Evolutionary conservation across 2,113 vertebrate species (phyloP).

Genomic region (Onychorhynchus coronatus): DNA sequence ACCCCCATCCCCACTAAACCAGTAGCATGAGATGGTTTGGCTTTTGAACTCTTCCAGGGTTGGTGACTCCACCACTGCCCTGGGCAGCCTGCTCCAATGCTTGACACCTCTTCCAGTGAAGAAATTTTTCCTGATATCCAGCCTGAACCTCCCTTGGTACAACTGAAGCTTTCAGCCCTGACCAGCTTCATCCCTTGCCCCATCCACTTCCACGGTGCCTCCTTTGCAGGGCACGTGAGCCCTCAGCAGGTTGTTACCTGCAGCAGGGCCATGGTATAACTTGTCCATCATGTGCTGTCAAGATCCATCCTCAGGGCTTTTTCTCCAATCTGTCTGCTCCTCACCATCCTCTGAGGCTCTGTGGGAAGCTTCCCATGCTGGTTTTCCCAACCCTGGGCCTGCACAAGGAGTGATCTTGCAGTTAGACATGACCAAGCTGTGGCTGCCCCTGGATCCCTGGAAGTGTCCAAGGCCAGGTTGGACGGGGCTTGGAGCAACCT

Average conservation of each 20-base stretch:
- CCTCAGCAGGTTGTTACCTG: neutral
- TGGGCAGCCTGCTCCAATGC: accelerated
- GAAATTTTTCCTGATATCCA: neutral
- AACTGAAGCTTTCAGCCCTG: neutral
- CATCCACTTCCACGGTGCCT: neutral
- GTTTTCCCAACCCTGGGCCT: neutral
- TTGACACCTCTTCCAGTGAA: neutral
- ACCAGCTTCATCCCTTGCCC: neutral
- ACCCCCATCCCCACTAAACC: neutral
- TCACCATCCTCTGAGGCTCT: neutral
- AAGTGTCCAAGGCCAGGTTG: neutral
- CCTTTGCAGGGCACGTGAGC: neutral
- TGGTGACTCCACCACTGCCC: neutral
- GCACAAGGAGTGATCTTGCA: neutral
- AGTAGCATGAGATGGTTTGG: accelerated
- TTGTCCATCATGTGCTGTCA: neutral
- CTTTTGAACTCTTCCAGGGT: accelerated
- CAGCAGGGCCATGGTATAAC: neutral
- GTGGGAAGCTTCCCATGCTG: accelerated
- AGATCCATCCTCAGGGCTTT: neutral
- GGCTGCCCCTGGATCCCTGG: neutral
- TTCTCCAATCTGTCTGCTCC: neutral
- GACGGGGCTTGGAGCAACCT: neutral
- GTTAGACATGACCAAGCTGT: neutral
- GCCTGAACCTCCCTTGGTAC: neutral